Base-by-base conservation (phyloP, 1,140 invertebrate species). In the Brachionus rubens region DNA sequence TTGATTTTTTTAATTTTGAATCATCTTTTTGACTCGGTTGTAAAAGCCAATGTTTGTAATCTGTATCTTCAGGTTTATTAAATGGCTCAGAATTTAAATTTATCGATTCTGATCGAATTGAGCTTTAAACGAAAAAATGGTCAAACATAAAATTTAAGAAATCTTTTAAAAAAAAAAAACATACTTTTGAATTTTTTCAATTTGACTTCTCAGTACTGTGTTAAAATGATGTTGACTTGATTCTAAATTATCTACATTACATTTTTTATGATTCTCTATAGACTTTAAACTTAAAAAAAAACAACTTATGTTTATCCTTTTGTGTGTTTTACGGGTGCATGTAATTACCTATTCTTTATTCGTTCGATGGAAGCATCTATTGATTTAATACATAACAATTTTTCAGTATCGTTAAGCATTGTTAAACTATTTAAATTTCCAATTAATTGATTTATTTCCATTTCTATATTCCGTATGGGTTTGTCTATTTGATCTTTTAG, bases 371-470 rank as follows among this genome's bases (percentile, higher is more conserved):
- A 65, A 65, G 16, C 10, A 43, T 65, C 59, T n/a, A 65, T 65
- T 43, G 28, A 21, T 24, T 43, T 65, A 7, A 65, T 36, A 14
- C 36, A 65, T 16, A 65, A 10, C 12, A 65, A 21, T 28, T 65
- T 65, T 65, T 65, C 59, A 36, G 59, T 43, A 36, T 65, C 59
- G 24, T 65, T 65, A 9, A 65, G 40, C 40, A 65, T 16, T 1
- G 36, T 24, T 21, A 65, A n/a, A n/a, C 59, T 65, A 26, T 65
- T 65, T 41, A 65, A 46, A 65, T 65, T 65, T 65, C 59, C 59
- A 19, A 65, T 65, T 7, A 65, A 28, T 28, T 65, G 59, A 26
- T 65, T 65, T 10, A 65, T 65, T 16, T 65, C 59, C 4, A 24
- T 43, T 26, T 65, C 59, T 40, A 41, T 14, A 36, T 26, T 43